A percentile compares a stretch with the other conserved stretches of the same genome.
phyloP scores from a whole-genome alignment of 2,113 vertebrate species.

The Corythornis cristatus region DNA sequence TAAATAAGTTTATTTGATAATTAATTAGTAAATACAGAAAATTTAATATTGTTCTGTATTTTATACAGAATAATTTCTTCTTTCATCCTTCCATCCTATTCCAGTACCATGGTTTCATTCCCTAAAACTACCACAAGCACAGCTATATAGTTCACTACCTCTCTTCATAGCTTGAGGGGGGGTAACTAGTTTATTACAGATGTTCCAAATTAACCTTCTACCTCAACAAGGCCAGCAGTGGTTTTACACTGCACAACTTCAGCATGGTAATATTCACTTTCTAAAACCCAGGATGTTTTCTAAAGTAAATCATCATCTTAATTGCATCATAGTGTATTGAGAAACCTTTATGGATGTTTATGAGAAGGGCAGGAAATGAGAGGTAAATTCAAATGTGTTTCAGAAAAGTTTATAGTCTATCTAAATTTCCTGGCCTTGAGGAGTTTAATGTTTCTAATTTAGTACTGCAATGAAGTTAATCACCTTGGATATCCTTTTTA shows the following conservation, averaged over 20 bases:
- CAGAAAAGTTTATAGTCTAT: slow-evolving; percentile 6
- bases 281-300: neutral
- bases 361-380: slow-evolving; percentile 31
- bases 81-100: neutral
- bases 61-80: neutral
- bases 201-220: neutral
- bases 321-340: neutral
- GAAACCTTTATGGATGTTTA: slow-evolving; percentile 16
- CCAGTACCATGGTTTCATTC: neutral
- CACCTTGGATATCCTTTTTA: neutral
- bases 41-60: no score
- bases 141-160: neutral
- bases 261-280: neutral
- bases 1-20: no score
- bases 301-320: neutral
- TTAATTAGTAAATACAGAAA: no score
- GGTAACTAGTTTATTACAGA: neutral
- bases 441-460: neutral
- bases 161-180: neutral
- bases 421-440: slow-evolving; percentile 27
- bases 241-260: neutral
- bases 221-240: neutral
- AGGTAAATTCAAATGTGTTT: neutral
- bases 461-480: neutral
- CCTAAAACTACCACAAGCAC: neutral